Conservation (phyloP, 2,888 invertebrate genomes). For the Cryptus viduatorius region DNA sequence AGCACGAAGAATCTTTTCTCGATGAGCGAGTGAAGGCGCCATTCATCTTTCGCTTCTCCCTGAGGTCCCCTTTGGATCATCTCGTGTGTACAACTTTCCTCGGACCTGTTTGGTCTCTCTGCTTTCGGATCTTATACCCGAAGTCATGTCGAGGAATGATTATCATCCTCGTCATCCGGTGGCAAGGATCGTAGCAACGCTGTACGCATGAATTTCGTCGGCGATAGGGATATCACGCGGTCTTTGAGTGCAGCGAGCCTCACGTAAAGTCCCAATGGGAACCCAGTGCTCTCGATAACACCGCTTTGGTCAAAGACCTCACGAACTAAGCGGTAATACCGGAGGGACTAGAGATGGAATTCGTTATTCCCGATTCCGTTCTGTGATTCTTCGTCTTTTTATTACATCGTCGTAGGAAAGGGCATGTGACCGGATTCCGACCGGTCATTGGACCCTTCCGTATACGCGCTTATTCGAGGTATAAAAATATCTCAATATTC, state of each 20-base stretch:
- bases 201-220: conserved; percentile 38
- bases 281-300: conserved; percentile 5
- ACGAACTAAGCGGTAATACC: not conserved
- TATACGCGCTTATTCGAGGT: not conserved
- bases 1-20: conserved; percentile 54
- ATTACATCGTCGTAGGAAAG: conserved; percentile 12
- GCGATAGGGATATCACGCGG: conserved; percentile 29
- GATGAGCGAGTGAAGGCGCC: conserved; percentile 23
- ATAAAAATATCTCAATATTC: not conserved
- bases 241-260: not conserved
- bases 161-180: conserved; percentile 39
- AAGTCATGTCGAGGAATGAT: conserved; percentile 11
- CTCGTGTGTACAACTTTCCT: conserved; percentile 72
- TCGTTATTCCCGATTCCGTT: not conserved
- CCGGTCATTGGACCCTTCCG: not conserved
- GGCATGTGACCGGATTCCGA: conserved; percentile 9
- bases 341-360: not conserved
- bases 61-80: conserved; percentile 5
- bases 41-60: conserved; percentile 38
- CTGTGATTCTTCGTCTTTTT: not conserved
- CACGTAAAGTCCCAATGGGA: not conserved
- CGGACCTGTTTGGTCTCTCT: conserved; percentile 68
- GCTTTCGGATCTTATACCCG: conserved; percentile 61
- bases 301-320: conserved; percentile 2
- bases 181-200: conserved; percentile 8